phyloP scores from a whole-genome alignment of 2,797 vertebrate species.

The Cyclura pinguis region DNA sequence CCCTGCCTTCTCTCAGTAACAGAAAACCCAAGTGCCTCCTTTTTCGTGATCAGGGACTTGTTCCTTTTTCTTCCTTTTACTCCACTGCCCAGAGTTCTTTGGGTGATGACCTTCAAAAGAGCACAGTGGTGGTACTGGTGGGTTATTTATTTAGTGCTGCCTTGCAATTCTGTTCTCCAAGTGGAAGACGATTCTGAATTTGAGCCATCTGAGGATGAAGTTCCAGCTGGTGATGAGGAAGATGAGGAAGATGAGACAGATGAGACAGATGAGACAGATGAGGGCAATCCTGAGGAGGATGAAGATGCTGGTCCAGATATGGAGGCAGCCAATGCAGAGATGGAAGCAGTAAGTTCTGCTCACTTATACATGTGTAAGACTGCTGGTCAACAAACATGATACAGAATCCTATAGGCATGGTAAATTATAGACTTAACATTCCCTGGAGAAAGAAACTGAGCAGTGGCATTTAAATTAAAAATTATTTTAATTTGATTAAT shows the following conservation, averaged over 20 bases:
- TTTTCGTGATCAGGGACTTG: background rate
- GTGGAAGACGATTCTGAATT: conserved; percentile 22
- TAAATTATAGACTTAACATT: background rate
- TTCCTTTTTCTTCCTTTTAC: background rate
- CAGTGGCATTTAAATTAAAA: background rate
- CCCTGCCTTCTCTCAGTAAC: background rate
- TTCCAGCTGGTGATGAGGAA: background rate
- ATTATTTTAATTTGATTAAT: background rate
- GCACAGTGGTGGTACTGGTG: conserved; percentile 14
- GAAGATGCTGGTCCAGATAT: too few species aligned
- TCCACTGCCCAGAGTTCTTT: background rate
- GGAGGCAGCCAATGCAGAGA: background rate
- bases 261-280: background rate
- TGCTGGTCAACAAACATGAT: background rate
- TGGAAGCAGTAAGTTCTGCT: background rate
- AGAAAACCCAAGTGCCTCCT: background rate
- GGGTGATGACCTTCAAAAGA: conserved; percentile 26
- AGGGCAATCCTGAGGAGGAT: background rate
- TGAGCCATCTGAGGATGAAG: accelerated
- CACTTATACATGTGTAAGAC: background rate
- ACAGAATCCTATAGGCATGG: background rate
- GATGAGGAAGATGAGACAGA: background rate
- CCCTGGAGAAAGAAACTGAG: background rate
- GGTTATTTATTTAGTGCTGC: background rate
- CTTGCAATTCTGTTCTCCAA: conserved; percentile 14